Evolutionary conservation across 2,797 vertebrate genomes (phyloP).

Genomic region (Octomys mimax): DNA sequence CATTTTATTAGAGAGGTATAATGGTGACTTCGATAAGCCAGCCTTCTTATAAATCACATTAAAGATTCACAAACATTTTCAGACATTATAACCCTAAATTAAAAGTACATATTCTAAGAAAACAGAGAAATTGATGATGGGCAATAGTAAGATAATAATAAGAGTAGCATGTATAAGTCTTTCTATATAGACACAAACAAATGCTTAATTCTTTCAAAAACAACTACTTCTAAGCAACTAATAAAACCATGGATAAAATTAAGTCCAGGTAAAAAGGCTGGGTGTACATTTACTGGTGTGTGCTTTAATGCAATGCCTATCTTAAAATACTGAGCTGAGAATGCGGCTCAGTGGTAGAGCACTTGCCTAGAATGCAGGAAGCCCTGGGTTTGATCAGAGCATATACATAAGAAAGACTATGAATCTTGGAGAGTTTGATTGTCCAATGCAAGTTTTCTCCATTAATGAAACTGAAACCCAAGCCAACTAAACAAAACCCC

Average conservation of each 20-base stretch:
- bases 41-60: constrained; percentile 52
- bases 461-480: constrained; percentile 66
- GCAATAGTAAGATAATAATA: constrained; percentile 11
- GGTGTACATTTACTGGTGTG: not conserved
- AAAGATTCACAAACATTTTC: constrained; percentile 65
- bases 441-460: constrained; percentile 50
- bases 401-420: not conserved
- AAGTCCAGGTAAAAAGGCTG: constrained; percentile 43
- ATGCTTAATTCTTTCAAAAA: constrained; percentile 23
- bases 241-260: constrained; percentile 40
- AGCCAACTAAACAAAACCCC: constrained; percentile 57
- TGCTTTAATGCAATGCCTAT: constrained; percentile 46
- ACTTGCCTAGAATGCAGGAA: not conserved
- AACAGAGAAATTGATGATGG: constrained; percentile 37
- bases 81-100: constrained; percentile 47
- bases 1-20: constrained; percentile 50
- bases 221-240: constrained; percentile 65
- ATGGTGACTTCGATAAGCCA: constrained; percentile 53
- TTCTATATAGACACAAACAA: not conserved
- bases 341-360: not conserved
- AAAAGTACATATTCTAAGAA: constrained; percentile 47
- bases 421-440: constrained; percentile 41
- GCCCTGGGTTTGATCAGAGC: not conserved
- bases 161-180: not conserved
- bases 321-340: constrained; percentile 45